These are phyloP conservation scores for Trichomycterus rosablanca DNA, from an alignment of 2,113 vertebrate genomes.

Conservation along the genomic window DNA sequence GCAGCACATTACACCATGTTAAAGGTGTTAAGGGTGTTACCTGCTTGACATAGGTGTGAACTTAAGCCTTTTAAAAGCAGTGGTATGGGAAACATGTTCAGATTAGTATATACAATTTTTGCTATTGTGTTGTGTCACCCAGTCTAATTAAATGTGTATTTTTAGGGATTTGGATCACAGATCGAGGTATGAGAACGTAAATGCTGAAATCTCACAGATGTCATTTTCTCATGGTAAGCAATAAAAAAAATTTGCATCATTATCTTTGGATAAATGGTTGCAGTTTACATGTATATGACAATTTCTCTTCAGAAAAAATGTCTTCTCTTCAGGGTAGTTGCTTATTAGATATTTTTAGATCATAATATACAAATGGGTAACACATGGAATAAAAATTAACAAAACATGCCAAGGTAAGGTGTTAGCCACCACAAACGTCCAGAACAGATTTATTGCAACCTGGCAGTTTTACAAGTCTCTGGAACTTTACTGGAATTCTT, in stretches of 20 bases:
- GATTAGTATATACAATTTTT: constrained; percentile 10
- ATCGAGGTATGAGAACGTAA: constrained; percentile 57
- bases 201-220: constrained; percentile 45
- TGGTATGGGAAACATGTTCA: background rate
- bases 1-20: background rate
- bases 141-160: constrained; percentile 43
- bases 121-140: constrained; percentile 5
- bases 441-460: no score
- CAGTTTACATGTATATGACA: no score
- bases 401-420: no score
- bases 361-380: no score
- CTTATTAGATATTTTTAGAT: no score
- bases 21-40: background rate
- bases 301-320: no score
- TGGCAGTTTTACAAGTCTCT: background rate
- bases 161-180: constrained; percentile 74
- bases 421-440: no score
- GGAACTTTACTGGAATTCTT: no score
- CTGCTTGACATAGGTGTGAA: background rate
- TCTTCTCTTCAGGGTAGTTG: no score
- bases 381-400: no score
- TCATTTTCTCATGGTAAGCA: constrained; percentile 59
- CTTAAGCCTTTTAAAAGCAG: constrained; percentile 11
- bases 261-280: no score
- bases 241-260: no score